Evolutionary conservation across 1,140 invertebrate genomes (phyloP).

Genomic region (Scaptomyza hsui): DNA sequence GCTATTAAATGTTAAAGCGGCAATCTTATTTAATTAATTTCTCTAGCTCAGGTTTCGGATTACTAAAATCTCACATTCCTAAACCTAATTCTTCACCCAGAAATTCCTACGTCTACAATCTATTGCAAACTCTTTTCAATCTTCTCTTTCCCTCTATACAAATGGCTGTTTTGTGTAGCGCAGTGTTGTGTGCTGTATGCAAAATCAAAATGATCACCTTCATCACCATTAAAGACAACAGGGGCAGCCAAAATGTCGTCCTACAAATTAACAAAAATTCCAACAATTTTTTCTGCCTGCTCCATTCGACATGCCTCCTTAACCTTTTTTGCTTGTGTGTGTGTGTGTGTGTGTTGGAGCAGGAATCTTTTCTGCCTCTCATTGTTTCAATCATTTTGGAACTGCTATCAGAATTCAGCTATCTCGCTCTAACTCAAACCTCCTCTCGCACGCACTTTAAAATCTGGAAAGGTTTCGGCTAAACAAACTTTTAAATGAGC

Average conservation of each 20-base stretch:
- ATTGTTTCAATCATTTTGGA: conserved; percentile 74
- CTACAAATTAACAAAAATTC: conserved; percentile 82
- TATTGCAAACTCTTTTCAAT: conserved; percentile 12
- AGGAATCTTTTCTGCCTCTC: conserved; percentile 38
- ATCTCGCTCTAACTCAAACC: conserved; percentile 16
- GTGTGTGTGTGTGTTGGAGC: conserved; percentile 18
- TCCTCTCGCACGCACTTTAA: conserved; percentile 18
- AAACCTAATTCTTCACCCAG: neutral
- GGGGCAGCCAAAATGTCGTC: conserved; percentile 73
- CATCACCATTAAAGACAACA: conserved; percentile 43
- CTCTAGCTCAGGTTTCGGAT: neutral
- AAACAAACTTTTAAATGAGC: conserved; percentile 1
- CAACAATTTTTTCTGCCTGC: conserved; percentile 67
- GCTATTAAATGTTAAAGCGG: neutral
- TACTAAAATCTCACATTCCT: neutral
- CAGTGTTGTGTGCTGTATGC: neutral
- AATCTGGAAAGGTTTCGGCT: neutral
- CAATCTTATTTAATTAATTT: conserved; percentile 17
- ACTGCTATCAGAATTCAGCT: conserved; percentile 61
- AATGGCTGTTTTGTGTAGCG: neutral
- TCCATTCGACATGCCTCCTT: conserved; percentile 48
- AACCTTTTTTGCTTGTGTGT: conserved; percentile 17
- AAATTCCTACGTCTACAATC: conserved; percentile 7
- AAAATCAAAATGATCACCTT: conserved; percentile 33
- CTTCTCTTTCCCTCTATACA: conserved; percentile 1